Evolutionary conservation across 2,797 vertebrate species (phyloP), one percentile per base, ranked within the genome.

Genomic region (Glyptemys insculpta): DNA sequence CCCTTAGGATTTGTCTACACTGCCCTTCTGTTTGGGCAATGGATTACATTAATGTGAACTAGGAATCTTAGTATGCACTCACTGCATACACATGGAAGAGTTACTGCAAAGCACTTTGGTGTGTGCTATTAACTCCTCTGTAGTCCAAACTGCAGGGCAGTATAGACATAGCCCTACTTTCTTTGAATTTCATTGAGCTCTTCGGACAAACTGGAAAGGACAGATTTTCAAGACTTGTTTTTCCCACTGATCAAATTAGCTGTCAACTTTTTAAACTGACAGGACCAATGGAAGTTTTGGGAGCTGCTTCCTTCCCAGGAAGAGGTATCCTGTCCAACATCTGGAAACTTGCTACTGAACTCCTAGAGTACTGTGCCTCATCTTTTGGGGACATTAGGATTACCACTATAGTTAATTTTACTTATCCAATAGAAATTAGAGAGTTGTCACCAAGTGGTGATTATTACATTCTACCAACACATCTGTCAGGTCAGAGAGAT

Each of bases 351-450:
- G n/a, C 31, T 44, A n/a, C 53, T 47, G 4, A 76, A 62, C 57
- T 23, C 1, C 0, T 4, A 4, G 87, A n/a, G 34, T 23, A 81
- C 2, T 29, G 0, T 0, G 9, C 62, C 34, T 12, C 6, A 4
- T 37, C 85, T 91, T 41, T 62, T 23, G 14, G 68, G 27, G 34
- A 4, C 14, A 34, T 18, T 88, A 82, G 6, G 3, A 16, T 31
- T 44, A 54, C 6, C 50, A 6, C 56, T 37, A 11, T 44, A 65
- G 50, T 18, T 21, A 27, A 41, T 21, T 18, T 53, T 3, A 0
- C 19, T 59, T 50, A 41, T 41, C 14, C 0, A 0, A 49, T 11
- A 50, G 23, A 31, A 6, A 1, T 80, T 21, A 18, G 23, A 54
- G 72, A 44, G 52, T 1, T 6, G 78, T 56, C 0, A 1, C 37